Conservation (phyloP, 2,888 invertebrate genomes). For the Eupithecia inturbata region DNA sequence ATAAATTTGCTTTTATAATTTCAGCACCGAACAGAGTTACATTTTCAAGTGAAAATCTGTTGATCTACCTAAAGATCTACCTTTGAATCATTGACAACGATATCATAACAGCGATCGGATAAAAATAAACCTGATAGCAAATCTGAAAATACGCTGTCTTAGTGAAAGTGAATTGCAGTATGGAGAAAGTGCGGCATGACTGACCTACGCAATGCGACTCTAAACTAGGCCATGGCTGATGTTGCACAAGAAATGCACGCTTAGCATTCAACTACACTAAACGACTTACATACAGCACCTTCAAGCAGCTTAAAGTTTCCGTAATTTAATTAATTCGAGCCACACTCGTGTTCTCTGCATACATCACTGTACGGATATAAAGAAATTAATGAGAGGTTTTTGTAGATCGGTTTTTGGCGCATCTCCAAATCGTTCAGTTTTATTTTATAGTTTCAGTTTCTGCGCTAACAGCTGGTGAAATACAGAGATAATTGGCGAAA, state of each 20-base stretch:
- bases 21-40: not conserved
- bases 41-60: not conserved
- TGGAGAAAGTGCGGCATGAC: conserved; percentile 72
- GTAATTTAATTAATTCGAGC: conserved; percentile 52
- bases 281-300: conserved; percentile 44
- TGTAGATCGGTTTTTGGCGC: conserved; percentile 52
- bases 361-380: conserved; percentile 48
- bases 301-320: conserved; percentile 45
- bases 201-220: conserved; percentile 77
- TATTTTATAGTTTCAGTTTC: conserved; percentile 47
- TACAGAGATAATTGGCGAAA: conserved; percentile 44
- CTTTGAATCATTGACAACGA: conserved; percentile 2
- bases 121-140: conserved; percentile 40
- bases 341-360: conserved; percentile 40
- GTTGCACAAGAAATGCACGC: conserved; percentile 63
- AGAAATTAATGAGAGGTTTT: conserved; percentile 50
- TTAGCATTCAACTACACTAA: conserved; percentile 53
- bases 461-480: conserved; percentile 43
- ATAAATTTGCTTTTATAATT: not conserved
- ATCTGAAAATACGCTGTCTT: conserved; percentile 52
- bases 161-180: conserved; percentile 72
- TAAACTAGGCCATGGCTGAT: conserved; percentile 68
- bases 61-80: not conserved
- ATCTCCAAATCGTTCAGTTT: conserved; percentile 48
- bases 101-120: conserved; percentile 6